Percentiles rank a stretch among this genome's conserved stretches.
These are phyloP conservation scores for Trachelus stipa DNA, from an alignment of 2,888 invertebrate genomes.

Conservation along the genomic window DNA sequence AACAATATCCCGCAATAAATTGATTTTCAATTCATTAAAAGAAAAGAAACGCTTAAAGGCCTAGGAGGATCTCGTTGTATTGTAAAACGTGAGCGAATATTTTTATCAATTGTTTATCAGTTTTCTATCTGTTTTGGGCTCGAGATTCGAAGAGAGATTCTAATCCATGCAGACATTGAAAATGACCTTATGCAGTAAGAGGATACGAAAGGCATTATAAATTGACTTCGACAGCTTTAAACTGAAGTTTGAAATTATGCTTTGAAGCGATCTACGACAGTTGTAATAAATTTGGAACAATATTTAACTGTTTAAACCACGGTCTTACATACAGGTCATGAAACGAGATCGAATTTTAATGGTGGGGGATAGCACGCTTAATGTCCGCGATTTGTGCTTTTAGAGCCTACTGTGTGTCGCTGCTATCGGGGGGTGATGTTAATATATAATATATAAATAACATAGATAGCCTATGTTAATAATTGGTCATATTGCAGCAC, in stretches of 20 bases:
- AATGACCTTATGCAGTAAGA: slow-evolving; percentile 11
- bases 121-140: slow-evolving; percentile 22
- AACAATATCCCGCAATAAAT: neutral
- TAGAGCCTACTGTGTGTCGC: no score
- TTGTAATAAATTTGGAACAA: slow-evolving; percentile 16
- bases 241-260: slow-evolving; percentile 25
- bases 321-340: no score
- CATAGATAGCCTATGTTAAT: no score
- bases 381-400: no score
- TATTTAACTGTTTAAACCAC: slow-evolving; percentile 19
- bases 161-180: neutral
- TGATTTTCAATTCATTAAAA: no score
- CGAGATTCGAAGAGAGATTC: slow-evolving; percentile 22
- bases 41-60: slow-evolving; percentile 22
- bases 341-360: no score
- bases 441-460: no score
- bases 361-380: no score
- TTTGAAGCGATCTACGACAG: slow-evolving; percentile 23
- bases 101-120: slow-evolving; percentile 19
- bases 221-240: slow-evolving; percentile 23
- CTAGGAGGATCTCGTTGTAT: slow-evolving; percentile 5
- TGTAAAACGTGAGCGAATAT: slow-evolving; percentile 14
- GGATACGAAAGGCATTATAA: slow-evolving; percentile 11
- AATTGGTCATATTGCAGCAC: neutral
- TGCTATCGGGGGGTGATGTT: no score